Evolutionary conservation across 1,140 invertebrate genomes (phyloP), one percentile per base, ranked within the genome.

Genomic region (Chlorops oryzae): DNA sequence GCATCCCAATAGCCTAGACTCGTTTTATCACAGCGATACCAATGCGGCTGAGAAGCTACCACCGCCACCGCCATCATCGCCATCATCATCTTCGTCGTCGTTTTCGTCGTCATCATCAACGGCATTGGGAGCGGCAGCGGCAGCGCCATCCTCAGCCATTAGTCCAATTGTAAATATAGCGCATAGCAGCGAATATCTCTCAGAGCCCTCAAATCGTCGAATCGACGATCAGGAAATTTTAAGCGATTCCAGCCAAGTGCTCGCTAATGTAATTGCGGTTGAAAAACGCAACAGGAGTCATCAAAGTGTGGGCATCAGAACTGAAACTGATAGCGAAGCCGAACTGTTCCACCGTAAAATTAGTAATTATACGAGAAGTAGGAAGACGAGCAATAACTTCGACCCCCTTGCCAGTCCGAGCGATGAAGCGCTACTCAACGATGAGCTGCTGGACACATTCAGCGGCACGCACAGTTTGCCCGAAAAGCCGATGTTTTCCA

Each of bases 401-500:
- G n/a, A n/a, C n/a, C n/a, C n/a, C n/a, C n/a, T n/a, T n/a, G n/a
- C n/a, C n/a, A n/a, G n/a, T n/a, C n/a, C 27, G 7, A 15, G 28
- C 34, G 37, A 27, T 13, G 41, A 10, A 21, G 35, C 21, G n/a
- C 12, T 21, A 23, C 18, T 55, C 17, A 21, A 47, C 21, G 40
- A 47, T 24, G 50, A 55, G 34, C 41, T 51, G 2, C 35, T 51
- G 41, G 50, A 65, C 44, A 62, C 61, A 47, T 69, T 70, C 53
- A 59, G 67, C 51, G 43, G 38, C 35, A 54, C 62, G 23, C 65
- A 64, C 49, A 61, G 54, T 38, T 48, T 67, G 54, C 67, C 66
- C 24, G 59, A 64, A 24, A 59, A 65, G 44, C 60, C 70, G 43
- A 73, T 78, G 52, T 84, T 78, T 62, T 78, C 80, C 52, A 80